Conservation (phyloP, 2,888 invertebrate genomes). For the Lochmaea crataegi region DNA sequence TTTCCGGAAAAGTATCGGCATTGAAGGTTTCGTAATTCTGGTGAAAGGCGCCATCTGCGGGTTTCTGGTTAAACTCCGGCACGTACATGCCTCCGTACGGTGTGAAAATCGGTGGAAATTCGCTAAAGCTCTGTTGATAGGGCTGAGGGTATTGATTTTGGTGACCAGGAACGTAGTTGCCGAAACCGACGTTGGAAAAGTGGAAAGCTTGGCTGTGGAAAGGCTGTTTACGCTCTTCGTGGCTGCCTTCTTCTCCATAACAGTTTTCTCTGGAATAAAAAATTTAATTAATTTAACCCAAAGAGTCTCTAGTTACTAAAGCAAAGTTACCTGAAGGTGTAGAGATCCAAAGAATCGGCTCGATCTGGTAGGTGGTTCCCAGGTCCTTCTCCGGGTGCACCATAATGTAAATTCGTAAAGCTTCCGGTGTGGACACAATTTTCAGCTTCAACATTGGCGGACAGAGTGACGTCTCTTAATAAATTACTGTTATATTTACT, state of each 20-base stretch:
- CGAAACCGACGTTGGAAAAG: slow-evolving; percentile 61
- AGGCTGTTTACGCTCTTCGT: slow-evolving; percentile 51
- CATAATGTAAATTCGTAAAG: slow-evolving; percentile 77
- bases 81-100: slow-evolving; percentile 64
- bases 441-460: slow-evolving; percentile 72
- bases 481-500: slow-evolving; percentile 62
- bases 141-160: slow-evolving; percentile 46
- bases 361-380: slow-evolving; percentile 53
- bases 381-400: slow-evolving; percentile 67
- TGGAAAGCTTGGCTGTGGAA: slow-evolving; percentile 61
- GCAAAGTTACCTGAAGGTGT: slow-evolving; percentile 64
- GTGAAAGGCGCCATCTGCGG: slow-evolving; percentile 60
- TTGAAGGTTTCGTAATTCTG: slow-evolving; percentile 69
- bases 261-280: slow-evolving; percentile 67
- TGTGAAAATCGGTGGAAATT: slow-evolving; percentile 65
- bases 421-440: slow-evolving; percentile 75
- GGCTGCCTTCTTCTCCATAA: slow-evolving; percentile 67
- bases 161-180: slow-evolving; percentile 52
- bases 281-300: no score
- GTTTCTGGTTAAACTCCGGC: slow-evolving; percentile 53
- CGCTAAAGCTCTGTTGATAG: slow-evolving; percentile 56
- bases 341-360: slow-evolving; percentile 72
- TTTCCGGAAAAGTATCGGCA: slow-evolving; percentile 62
- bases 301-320: background rate
- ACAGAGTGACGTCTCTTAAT: slow-evolving; percentile 68